These are phyloP conservation scores for Neogale vison DNA, from an alignment of 2,113 vertebrate species.

Conservation along the genomic window DNA sequence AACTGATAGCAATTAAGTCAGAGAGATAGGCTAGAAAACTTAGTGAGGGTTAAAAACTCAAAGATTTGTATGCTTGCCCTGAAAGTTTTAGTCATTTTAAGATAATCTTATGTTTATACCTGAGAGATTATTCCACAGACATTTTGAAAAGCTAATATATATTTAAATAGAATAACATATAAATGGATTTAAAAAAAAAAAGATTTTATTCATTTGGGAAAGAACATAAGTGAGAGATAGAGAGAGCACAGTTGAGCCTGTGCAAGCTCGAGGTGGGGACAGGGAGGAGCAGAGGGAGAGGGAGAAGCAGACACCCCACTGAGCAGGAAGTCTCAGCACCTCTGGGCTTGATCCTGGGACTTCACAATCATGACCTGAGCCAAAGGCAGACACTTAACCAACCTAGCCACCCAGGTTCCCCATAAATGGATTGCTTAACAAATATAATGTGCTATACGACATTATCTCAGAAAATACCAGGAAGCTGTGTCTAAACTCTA, in stretches of 20 bases:
- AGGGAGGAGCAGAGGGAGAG: neutral
- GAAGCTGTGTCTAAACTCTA: neutral
- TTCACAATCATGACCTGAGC: neutral
- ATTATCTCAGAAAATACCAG: constrained; percentile 24
- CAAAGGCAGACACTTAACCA: neutral
- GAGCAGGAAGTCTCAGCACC: neutral
- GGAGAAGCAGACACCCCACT: neutral
- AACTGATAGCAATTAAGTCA: constrained; percentile 9
- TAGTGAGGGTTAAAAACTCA: neutral
- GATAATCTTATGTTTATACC: neutral
- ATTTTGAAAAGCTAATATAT: neutral
- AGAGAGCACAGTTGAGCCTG: too few species aligned
- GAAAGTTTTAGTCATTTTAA: neutral
- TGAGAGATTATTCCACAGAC: neutral
- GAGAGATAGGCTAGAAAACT: neutral
- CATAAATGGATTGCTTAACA: constrained; percentile 14
- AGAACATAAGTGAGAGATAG: neutral
- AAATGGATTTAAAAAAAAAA: neutral
- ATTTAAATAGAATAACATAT: constrained; percentile 5
- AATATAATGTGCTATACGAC: neutral
- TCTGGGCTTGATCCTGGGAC: neutral
- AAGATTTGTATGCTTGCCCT: neutral
- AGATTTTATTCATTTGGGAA: neutral
- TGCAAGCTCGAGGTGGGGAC: too few species aligned
- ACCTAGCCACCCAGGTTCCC: too few species aligned